Evolutionary conservation across 1,140 invertebrate genomes (phyloP).

Genomic region (Polypedilum vanderplanki): DNA sequence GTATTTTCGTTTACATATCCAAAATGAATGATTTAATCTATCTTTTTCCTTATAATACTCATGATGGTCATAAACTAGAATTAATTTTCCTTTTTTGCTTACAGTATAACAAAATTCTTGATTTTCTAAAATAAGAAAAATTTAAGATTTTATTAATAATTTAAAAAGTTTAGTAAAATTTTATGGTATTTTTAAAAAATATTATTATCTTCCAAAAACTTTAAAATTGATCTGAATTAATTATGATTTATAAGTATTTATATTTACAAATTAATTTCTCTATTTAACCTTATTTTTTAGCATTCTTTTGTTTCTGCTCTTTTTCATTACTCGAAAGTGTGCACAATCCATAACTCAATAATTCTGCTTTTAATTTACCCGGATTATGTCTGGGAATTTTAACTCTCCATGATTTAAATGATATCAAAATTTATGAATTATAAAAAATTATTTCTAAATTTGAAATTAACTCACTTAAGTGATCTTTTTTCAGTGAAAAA

Average conservation of each 20-base stretch:
- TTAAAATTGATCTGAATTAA: no score
- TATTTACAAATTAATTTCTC: no score
- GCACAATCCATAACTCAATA: no score
- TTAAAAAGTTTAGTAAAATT: neutral
- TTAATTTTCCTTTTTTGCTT: slow-evolving; percentile 1
- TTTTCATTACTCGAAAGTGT: no score
- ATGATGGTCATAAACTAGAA: neutral
- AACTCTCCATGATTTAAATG: neutral
- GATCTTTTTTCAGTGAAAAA: neutral
- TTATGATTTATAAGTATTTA: no score
- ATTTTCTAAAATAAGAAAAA: no score
- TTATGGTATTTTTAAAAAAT: no score
- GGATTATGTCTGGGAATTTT: neutral
- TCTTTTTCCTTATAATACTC: neutral
- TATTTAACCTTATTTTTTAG: no score
- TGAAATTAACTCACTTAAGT: neutral
- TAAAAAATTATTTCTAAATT: neutral
- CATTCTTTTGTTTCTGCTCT: no score
- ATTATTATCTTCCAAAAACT: no score
- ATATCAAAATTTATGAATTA: neutral
- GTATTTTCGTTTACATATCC: neutral
- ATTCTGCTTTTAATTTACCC: neutral
- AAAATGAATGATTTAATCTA: neutral
- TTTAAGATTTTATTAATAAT: neutral
- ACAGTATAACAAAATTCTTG: neutral